A percentile compares a stretch with the other conserved stretches of the same genome.
Conservation (phyloP, 2,797 vertebrate genomes). For the Antrozous pallidus region DNA sequence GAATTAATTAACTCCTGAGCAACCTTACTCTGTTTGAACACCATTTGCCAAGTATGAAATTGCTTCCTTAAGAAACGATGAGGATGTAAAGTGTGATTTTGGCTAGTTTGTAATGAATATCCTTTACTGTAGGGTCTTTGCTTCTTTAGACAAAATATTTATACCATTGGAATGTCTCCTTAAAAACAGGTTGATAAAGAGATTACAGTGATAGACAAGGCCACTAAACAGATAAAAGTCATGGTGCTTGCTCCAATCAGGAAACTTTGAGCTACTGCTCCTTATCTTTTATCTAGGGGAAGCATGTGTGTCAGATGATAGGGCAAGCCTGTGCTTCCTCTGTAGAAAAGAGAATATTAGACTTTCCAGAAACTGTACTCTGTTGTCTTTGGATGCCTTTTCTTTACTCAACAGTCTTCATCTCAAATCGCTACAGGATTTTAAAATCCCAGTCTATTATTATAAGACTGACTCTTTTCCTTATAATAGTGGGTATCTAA, state of each 20-base stretch:
- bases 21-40: conserved; percentile 43
- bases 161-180: conserved; percentile 40
- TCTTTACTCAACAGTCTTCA: conserved; percentile 54
- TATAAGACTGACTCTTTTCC: conserved; percentile 79
- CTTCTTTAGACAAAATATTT: conserved; percentile 57
- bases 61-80: background rate
- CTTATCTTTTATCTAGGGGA: conserved; percentile 45
- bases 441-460: conserved; percentile 78
- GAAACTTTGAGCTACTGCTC: conserved; percentile 27
- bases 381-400: conserved; percentile 51
- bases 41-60: conserved; percentile 34
- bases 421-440: conserved; percentile 72
- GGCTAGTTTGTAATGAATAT: conserved; percentile 18
- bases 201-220: conserved; percentile 62
- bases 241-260: conserved; percentile 9
- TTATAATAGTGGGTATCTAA: conserved; percentile 80
- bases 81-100: background rate
- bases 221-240: conserved; percentile 15
- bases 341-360: conserved; percentile 50
- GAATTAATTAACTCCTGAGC: conserved; percentile 67
- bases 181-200: conserved; percentile 35
- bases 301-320: conserved; percentile 29
- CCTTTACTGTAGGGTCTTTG: background rate
- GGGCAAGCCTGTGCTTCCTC: background rate
- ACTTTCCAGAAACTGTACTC: conserved; percentile 38